phyloP scores from a whole-genome alignment of 2,797 vertebrate species.

The Coregonus ussuriensis region DNA sequence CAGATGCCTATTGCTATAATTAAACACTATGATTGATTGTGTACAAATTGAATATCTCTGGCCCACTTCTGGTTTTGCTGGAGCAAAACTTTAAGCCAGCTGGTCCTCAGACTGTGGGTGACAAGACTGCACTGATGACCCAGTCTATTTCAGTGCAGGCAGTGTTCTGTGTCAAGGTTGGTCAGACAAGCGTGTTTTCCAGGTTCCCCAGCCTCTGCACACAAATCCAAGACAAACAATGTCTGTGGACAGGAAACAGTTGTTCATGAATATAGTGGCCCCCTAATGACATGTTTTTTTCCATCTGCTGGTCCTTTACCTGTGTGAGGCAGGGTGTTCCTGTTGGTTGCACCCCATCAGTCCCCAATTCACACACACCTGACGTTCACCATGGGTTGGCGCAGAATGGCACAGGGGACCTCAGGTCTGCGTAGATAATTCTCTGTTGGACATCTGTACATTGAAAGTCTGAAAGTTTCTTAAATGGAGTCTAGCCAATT shows the following conservation, averaged over 20 bases:
- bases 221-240: not conserved
- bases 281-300: slow-evolving; percentile 31
- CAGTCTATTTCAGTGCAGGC: slow-evolving; percentile 37
- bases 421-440: not conserved
- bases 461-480: not conserved
- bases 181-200: slow-evolving; percentile 48
- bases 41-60: slow-evolving; percentile 41
- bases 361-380: slow-evolving; percentile 23
- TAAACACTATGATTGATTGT: slow-evolving; percentile 43
- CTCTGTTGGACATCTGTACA: not conserved
- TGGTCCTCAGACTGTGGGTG: slow-evolving; percentile 46
- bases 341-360: slow-evolving; percentile 41
- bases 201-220: slow-evolving; percentile 24
- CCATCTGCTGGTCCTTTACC: slow-evolving; percentile 39
- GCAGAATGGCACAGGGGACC: not conserved
- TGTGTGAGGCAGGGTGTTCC: slow-evolving; percentile 27
- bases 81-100: slow-evolving; percentile 34
- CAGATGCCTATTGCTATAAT: slow-evolving; percentile 28
- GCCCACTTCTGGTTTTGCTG: slow-evolving; percentile 49
- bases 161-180: slow-evolving; percentile 52
- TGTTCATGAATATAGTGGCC: slow-evolving; percentile 51
- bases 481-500: not conserved
- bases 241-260: slow-evolving; percentile 50
- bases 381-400: slow-evolving; percentile 20
- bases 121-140: slow-evolving; percentile 30